Evolutionary conservation across 2,113 vertebrate genomes (phyloP).

Genomic region (Tragulus kanchil): DNA sequence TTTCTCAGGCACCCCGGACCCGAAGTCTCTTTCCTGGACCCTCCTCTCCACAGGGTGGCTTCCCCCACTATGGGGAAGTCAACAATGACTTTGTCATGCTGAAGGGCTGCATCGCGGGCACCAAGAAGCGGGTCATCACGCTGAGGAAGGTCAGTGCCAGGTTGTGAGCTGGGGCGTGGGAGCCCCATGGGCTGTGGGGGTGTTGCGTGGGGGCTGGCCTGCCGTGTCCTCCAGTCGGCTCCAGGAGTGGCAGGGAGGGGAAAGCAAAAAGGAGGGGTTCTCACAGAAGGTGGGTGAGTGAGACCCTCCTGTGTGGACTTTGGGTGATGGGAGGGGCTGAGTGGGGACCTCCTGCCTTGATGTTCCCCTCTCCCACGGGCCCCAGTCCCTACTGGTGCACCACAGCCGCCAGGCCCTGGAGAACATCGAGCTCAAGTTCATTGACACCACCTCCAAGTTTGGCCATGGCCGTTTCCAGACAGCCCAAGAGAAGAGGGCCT

Average conservation of each 20-base stretch:
- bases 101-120: conserved; percentile 91
- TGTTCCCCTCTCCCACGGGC: neutral
- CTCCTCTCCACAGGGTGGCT: conserved; percentile 87
- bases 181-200: neutral
- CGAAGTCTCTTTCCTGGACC: neutral
- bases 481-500: conserved; percentile 90
- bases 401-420: conserved; percentile 87
- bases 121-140: conserved; percentile 90
- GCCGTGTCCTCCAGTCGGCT: neutral
- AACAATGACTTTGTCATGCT: conserved; percentile 92
- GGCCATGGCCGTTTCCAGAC: conserved; percentile 92
- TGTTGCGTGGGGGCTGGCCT: neutral
- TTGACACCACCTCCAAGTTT: conserved; percentile 93
- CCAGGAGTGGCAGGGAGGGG: neutral
- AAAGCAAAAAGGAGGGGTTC: neutral
- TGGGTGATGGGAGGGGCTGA: neutral
- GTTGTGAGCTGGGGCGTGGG: neutral
- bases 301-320: neutral
- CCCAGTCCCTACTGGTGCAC: conserved; percentile 90
- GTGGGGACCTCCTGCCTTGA: neutral
- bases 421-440: conserved; percentile 91
- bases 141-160: conserved; percentile 89
- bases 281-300: neutral
- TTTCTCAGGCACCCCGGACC: neutral
- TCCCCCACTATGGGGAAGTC: conserved; percentile 91